Evolutionary conservation across 1,140 invertebrate genomes (phyloP), one percentile per base, ranked within the genome.

Genomic region (Drosophila subpulchrella): DNA sequence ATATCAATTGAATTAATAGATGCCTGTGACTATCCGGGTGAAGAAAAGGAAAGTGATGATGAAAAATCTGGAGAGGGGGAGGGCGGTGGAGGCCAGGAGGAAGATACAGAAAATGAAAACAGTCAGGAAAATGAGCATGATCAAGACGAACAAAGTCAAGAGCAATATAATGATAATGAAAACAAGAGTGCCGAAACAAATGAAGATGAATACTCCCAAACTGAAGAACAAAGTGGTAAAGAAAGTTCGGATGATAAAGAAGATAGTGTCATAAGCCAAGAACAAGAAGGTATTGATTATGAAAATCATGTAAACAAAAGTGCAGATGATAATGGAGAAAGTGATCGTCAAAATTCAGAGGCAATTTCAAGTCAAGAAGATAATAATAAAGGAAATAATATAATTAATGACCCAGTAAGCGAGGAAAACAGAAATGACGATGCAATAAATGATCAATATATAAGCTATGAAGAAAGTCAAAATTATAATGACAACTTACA

Each of bases 1-100:
- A 92, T 91, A 34, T 75, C 78, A 34, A 53, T 92, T 7, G 78
- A 90, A 4, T 44, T 88, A 12, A 65, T 91, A 11, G 91, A 92
- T 81, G 70, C 85, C 5, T 92, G 91, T 13, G 78, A 82, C 39
- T 92, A 78, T 78, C 54, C 75, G 8, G 63, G 41, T 10, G 61
- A 48, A 3, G 71, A 53, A 0, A 36, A 58, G 0, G 46, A 27
- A 2, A 53, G 65, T 1, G 48, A 55, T 0, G 77, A 63, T 27
- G 47, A 75, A 36, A 54, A 30, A 0, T 51, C 72, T 1, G 36
- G 13, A 8, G 41, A 55, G 8, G 24, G 39, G 4, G 48, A 38
- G 15, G 55, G 39, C 0, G 57, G 6, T 11, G 56, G 15, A 2
- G 8, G 7, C 6, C 27, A 53, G 10, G 51, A 50, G 6, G 12